Base-by-base conservation (phyloP, 2,113 vertebrate species). In the Neopipo cinnamomea region DNA sequence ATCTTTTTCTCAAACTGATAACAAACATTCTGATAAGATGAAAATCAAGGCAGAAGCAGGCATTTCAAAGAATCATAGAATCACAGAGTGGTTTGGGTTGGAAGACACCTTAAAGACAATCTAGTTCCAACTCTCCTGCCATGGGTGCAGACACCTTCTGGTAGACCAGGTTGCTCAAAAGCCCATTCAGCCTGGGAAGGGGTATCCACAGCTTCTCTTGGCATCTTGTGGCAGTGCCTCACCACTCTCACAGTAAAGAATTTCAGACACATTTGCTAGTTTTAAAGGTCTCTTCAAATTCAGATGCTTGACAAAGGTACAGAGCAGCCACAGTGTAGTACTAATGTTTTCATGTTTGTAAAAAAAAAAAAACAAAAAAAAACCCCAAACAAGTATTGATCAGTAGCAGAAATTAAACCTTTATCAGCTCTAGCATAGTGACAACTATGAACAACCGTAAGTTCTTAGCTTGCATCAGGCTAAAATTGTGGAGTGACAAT, bases 301-400 rank as follows among this genome's bases (percentile, higher is more conserved):
- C 28, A 20, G 9, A n/a, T 56, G 4, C 30, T 70, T 78, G 30
- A 71, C 14, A 2, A 46, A 47, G 11, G 15, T 61, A 21, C 21
- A n/a, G n/a, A 62, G 6, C 23, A 82, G 18, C 6, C 21, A 52
- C 27, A 42, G 15, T 47, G 4, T 25, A 33, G 5, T 66, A 46
- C 23, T 24, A 33, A 7, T 44, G 42, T 11, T 67, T 59, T 19
- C 23, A 59, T 9, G 13, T 20, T 39, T 24, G 6, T 12, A 24
- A 66, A 70, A 16, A 5, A 0, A 2, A 27, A 3, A 0, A 2
- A 27, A 50, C n/a, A n/a, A n/a, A n/a, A n/a, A n/a, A n/a, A n/a
- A n/a, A n/a, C n/a, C n/a, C n/a, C n/a, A n/a, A n/a, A n/a, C n/a
- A n/a, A 37, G 3, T 30, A 18, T 8, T 20, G 6, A 53, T 33